Percentiles rank a stretch among this genome's conserved stretches.
phyloP scores from a whole-genome alignment of 37 sponge, comb jelly and placozoan species.

The Petrosia ficiformis region DNA sequence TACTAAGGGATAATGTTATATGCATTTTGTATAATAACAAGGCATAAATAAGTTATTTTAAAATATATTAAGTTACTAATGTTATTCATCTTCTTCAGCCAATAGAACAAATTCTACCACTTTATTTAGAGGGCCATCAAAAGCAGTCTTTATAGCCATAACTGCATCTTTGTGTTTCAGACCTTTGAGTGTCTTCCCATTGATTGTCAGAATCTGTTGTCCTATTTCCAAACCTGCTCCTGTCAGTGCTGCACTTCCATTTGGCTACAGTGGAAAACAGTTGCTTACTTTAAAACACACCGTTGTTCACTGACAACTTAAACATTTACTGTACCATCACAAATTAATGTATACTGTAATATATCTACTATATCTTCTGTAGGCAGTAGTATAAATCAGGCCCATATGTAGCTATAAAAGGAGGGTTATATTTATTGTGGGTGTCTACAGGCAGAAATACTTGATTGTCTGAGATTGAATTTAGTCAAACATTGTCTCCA shows the following conservation, averaged over 20 bases:
- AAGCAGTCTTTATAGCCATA: conserved; percentile 73
- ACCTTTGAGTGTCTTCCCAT: conserved; percentile 51
- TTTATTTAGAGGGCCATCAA: conserved; percentile 66
- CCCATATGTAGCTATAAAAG: too few relatives aligned
- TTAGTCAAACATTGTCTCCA: too few relatives aligned
- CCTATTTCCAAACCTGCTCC: conserved; percentile 58
- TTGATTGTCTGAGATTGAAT: too few relatives aligned
- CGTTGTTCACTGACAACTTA: neutral
- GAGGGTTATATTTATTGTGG: too few relatives aligned
- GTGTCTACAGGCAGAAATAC: too few relatives aligned
- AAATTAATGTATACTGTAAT: neutral
- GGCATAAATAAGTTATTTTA: too few relatives aligned
- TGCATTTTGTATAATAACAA: too few relatives aligned
- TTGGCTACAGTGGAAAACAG: conserved; percentile 40
- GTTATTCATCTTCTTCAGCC: too few relatives aligned
- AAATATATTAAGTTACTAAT: too few relatives aligned
- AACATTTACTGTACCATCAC: too few relatives aligned
- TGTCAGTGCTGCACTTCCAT: conserved; percentile 66
- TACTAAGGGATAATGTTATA: too few relatives aligned
- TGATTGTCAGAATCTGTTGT: conserved; percentile 80
- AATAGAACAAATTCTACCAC: conserved; percentile 64
- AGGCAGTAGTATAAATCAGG: neutral
- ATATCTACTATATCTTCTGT: neutral
- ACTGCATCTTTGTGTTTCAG: conserved; percentile 83
- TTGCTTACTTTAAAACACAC: neutral